These are phyloP conservation scores for Amyelois transitella DNA, from an alignment of 1,140 invertebrate genomes.

Conservation along the genomic window DNA sequence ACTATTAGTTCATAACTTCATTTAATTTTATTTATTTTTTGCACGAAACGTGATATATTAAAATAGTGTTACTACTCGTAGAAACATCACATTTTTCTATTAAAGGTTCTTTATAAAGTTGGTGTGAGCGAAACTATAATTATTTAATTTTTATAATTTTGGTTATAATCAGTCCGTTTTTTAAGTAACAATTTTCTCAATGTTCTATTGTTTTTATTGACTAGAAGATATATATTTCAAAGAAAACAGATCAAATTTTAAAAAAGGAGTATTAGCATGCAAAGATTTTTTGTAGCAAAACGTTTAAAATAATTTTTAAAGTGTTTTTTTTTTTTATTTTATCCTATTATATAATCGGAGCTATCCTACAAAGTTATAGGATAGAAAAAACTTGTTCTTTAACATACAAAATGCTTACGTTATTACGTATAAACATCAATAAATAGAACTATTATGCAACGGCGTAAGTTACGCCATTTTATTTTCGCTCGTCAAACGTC, in stretches of 20 bases:
- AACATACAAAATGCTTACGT: not conserved
- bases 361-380: too few relatives aligned
- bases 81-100: constrained; percentile 56
- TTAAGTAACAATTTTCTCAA: not conserved
- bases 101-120: constrained; percentile 25
- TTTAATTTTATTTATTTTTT: constrained; percentile 29
- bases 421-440: not conserved
- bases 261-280: not conserved
- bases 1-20: constrained; percentile 59
- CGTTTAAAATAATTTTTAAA: too few relatives aligned
- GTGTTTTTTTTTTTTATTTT: too few relatives aligned
- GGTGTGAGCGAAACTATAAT: constrained; percentile 45
- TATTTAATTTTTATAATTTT: constrained; percentile 8
- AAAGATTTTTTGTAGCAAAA: too few relatives aligned
- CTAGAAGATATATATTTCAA: constrained; percentile 10
- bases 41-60: constrained; percentile 57
- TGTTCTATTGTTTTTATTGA: constrained; percentile 10
- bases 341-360: too few relatives aligned
- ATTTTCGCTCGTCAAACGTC: too few relatives aligned
- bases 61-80: constrained; percentile 57
- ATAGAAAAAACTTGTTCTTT: too few relatives aligned
- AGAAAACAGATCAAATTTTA: not conserved
- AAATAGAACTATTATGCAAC: not conserved
- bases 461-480: too few relatives aligned
- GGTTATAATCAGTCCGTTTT: constrained; percentile 14